Conservation (phyloP, 2,888 invertebrate genomes). For the Hirtodrosophila confusa region DNA sequence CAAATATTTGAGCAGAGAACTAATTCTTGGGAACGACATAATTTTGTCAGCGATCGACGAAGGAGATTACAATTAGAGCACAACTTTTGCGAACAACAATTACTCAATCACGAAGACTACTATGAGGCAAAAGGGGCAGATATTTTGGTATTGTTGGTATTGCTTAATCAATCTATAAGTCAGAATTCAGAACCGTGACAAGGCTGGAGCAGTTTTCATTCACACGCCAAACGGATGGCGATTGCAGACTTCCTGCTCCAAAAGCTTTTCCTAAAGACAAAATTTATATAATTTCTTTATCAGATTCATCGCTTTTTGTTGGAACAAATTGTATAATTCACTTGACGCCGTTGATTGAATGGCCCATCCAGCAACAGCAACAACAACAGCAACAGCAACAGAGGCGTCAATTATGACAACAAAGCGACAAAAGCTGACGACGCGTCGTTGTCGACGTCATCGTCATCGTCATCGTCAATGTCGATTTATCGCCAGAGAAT, state of each 20-base stretch:
- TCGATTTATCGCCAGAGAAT: constrained; percentile 51
- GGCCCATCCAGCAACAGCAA: constrained; percentile 2
- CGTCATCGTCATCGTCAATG: constrained; percentile 11
- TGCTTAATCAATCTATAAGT: constrained; percentile 57
- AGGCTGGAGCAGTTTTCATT: constrained; percentile 45
- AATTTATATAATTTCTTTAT: constrained; percentile 75
- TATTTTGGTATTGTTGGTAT: constrained; percentile 13
- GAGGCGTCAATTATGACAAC: constrained; percentile 65
- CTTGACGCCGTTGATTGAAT: constrained; percentile 60
- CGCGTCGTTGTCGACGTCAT: constrained; percentile 8
- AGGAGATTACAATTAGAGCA: constrained; percentile 69
- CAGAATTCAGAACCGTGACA: constrained; percentile 32
- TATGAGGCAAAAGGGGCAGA: neutral
- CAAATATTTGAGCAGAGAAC: constrained; percentile 26
- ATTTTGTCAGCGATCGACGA: constrained; percentile 60
- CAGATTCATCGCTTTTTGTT: constrained; percentile 65
- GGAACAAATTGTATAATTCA: constrained; percentile 69
- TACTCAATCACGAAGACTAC: constrained; percentile 54
- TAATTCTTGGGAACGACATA: constrained; percentile 50
- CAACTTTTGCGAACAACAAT: constrained; percentile 50
- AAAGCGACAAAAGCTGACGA: constrained; percentile 68
- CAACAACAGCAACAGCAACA: constrained; percentile 9
- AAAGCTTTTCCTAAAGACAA: constrained; percentile 64
- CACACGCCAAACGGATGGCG: constrained; percentile 63
- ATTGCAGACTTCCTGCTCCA: constrained; percentile 70